phyloP scores from a whole-genome alignment of 2,888 invertebrate species.

The Fissipunctia ypsillon region DNA sequence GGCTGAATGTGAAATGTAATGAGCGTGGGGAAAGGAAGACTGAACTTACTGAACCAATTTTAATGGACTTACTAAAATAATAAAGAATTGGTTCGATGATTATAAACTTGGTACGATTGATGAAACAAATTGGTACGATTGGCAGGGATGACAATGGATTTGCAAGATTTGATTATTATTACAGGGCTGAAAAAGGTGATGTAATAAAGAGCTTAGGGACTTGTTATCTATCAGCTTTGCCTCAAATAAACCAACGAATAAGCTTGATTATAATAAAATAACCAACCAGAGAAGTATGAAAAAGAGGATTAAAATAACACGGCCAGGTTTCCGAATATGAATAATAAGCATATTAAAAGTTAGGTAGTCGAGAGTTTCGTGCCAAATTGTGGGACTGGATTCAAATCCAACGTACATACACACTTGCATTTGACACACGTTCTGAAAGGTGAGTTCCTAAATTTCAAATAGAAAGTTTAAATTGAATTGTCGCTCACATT shows the following conservation, averaged over 20 bases:
- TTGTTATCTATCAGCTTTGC: too few species aligned
- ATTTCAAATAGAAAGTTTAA: slow-evolving; percentile 59
- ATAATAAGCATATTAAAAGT: slow-evolving; percentile 41
- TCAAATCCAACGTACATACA: slow-evolving; percentile 23
- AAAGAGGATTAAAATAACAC: slow-evolving; percentile 13
- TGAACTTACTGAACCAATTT: slow-evolving; percentile 15
- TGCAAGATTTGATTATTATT: background rate
- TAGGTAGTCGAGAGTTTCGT: slow-evolving; percentile 25
- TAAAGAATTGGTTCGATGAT: slow-evolving; percentile 4
- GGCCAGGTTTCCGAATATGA: slow-evolving; percentile 6
- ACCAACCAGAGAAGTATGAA: slow-evolving; percentile 1
- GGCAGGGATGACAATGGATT: background rate
- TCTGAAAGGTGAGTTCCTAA: slow-evolving; percentile 42
- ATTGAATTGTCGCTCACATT: slow-evolving; percentile 54
- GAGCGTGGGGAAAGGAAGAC: slow-evolving; percentile 29
- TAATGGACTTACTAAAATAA: slow-evolving; percentile 9
- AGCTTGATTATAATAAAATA: slow-evolving; percentile 2
- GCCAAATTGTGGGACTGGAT: slow-evolving; percentile 26
- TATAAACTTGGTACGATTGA: background rate
- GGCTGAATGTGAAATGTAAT: slow-evolving; percentile 36
- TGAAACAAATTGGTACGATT: background rate
- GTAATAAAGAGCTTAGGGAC: background rate
- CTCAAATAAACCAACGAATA: slow-evolving; percentile 1
- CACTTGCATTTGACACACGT: slow-evolving; percentile 48
- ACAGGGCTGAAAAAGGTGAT: background rate